A percentile compares a stretch with the other conserved stretches of the same genome.
Conservation (phyloP, 2,888 invertebrate genomes). For the Enchytraeus crypticus region DNA sequence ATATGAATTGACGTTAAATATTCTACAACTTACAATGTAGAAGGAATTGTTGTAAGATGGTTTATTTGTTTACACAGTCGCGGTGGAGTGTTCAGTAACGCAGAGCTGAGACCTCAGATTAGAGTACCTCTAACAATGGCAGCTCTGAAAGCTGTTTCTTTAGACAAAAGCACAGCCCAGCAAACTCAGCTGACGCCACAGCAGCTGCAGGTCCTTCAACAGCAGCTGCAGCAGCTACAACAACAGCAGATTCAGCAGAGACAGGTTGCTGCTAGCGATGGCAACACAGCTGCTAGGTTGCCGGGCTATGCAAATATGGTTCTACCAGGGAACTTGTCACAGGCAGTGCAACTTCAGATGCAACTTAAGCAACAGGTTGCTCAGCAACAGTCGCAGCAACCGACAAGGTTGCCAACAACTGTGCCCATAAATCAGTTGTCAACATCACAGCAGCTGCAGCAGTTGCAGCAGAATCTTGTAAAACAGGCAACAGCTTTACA, state of each 20-base stretch:
- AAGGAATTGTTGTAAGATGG: too few relatives aligned
- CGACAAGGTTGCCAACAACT: not conserved
- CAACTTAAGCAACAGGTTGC: not conserved
- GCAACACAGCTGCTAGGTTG: not conserved
- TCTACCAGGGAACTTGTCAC: not conserved
- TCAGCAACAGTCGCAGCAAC: not conserved
- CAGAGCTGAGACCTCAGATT: too few relatives aligned
- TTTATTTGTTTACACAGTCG: too few relatives aligned
- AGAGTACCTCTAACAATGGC: too few relatives aligned
- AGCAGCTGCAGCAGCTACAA: constrained; percentile 6
- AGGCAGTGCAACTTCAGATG: not conserved
- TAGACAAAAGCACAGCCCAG: too few relatives aligned
- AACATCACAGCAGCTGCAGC: not conserved
- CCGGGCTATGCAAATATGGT: not conserved
- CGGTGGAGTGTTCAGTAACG: too few relatives aligned
- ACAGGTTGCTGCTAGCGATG: not conserved
- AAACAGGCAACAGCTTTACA: not conserved
- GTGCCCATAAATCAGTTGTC: not conserved
- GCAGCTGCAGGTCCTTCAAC: constrained; percentile 8
- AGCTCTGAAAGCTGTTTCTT: too few relatives aligned
- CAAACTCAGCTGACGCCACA: not conserved
- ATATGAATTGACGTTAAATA: too few relatives aligned
- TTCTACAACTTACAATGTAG: too few relatives aligned
- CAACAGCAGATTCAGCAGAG: not conserved
- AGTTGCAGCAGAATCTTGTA: constrained; percentile 8